phyloP scores from a whole-genome alignment of 2,113 vertebrate species.

The Cyanoramphus novaezelandiae region DNA sequence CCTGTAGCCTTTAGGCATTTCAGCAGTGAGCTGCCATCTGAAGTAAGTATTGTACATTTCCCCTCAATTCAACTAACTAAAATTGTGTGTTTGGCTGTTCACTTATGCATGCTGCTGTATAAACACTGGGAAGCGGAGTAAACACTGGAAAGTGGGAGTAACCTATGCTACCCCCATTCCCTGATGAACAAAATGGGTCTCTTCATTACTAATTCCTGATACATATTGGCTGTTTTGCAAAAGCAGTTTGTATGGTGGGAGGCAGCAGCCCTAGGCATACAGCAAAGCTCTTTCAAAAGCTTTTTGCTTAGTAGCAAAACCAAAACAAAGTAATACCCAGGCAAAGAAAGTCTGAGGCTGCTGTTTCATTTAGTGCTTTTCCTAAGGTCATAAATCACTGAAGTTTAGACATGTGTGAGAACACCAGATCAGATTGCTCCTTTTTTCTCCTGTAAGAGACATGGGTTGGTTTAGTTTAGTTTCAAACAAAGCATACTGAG shows the following conservation, averaged over 20 bases:
- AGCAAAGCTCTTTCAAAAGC: not conserved
- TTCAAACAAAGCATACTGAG: not conserved
- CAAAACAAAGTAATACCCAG: not conserved
- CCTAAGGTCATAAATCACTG: not conserved
- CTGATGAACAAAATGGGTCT: not conserved
- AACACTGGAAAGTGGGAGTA: not conserved
- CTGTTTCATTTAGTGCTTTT: not conserved
- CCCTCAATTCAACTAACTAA: not conserved
- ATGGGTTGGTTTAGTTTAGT: not conserved
- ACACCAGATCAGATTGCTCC: not conserved
- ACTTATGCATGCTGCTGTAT: not conserved
- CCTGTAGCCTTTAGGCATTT: not conserved
- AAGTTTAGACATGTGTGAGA: not conserved
- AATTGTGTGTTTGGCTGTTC: not conserved
- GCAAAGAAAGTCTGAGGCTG: not conserved
- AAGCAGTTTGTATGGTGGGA: not conserved
- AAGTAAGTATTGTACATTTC: not conserved
- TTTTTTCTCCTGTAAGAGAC: not conserved
- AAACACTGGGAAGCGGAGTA: not conserved
- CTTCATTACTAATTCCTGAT: not conserved
- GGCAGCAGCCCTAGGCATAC: fast-evolving
- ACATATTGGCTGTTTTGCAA: not conserved
- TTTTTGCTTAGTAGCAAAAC: not conserved
- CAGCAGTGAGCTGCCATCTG: not conserved
- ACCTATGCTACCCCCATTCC: not conserved